Evolutionary conservation across 2,113 vertebrate genomes (phyloP).

Genomic region (Malurus cyaneus): DNA sequence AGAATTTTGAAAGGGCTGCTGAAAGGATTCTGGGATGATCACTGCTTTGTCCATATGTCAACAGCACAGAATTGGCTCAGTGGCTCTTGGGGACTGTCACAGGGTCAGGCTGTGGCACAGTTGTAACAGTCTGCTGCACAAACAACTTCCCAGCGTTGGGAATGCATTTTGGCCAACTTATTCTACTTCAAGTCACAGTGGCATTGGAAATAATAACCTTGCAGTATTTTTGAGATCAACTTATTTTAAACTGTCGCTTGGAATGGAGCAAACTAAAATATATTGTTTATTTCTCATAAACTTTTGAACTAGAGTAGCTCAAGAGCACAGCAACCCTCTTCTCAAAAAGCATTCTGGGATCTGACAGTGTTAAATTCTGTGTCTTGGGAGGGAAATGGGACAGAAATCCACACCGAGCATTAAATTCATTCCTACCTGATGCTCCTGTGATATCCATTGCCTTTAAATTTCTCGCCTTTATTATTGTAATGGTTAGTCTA

Average conservation of each 20-base stretch:
- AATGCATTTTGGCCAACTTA: not conserved
- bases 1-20: not conserved
- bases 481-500: slow-evolving; percentile 95
- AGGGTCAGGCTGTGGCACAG: not conserved
- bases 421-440: slow-evolving; percentile 81
- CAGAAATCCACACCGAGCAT: not conserved
- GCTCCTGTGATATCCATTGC: slow-evolving; percentile 99
- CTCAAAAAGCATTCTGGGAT: not conserved
- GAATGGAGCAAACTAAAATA: not conserved
- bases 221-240: not conserved
- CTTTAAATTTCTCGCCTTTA: slow-evolving; percentile 97
- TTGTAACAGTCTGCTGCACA: not conserved
- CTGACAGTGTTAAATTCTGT: not conserved
- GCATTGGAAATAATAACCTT: not conserved
- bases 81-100: not conserved
- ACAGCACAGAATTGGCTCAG: not conserved
- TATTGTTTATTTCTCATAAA: not conserved
- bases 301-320: not conserved
- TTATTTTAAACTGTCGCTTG: not conserved
- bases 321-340: not conserved
- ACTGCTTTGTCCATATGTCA: not conserved
- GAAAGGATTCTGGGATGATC: not conserved
- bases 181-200: not conserved
- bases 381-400: not conserved
- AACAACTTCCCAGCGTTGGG: not conserved